A percentile compares a stretch with the other conserved stretches of the same genome.
Evolutionary conservation across 2,113 vertebrate genomes (phyloP).

Genomic region (Rhineura floridana): DNA sequence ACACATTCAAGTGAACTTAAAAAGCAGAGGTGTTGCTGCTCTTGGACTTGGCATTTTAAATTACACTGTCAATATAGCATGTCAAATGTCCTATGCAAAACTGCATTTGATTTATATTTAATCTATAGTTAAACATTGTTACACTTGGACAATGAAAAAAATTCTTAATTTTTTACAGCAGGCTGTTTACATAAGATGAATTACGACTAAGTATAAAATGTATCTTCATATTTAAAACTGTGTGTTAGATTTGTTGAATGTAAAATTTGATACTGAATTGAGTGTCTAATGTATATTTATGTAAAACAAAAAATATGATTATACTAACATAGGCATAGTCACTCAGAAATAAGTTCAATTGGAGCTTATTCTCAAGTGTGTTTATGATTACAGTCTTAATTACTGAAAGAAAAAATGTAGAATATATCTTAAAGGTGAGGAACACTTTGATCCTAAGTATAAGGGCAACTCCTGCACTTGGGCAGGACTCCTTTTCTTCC

Average conservation of each 20-base stretch:
- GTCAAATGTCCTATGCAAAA: constrained; percentile 23
- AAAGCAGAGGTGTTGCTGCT: constrained; percentile 31
- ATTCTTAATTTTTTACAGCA: background rate
- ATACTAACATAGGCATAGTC: background rate
- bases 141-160: background rate
- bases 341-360: background rate
- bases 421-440: background rate
- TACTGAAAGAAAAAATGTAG: background rate
- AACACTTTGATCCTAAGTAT: background rate
- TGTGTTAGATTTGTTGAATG: background rate
- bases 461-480: background rate
- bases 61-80: constrained; percentile 2
- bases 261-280: background rate
- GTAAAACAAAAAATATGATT: background rate
- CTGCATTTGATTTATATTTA: constrained; percentile 32
- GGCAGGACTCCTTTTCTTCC: background rate
- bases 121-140: background rate
- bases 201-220: background rate
- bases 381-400: background rate
- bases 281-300: background rate
- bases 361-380: background rate
- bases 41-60: constrained; percentile 25
- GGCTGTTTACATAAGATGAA: background rate
- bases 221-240: background rate
- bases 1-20: background rate